phyloP scores from a whole-genome alignment of 2,888 invertebrate genomes.

The Tachina fera region DNA sequence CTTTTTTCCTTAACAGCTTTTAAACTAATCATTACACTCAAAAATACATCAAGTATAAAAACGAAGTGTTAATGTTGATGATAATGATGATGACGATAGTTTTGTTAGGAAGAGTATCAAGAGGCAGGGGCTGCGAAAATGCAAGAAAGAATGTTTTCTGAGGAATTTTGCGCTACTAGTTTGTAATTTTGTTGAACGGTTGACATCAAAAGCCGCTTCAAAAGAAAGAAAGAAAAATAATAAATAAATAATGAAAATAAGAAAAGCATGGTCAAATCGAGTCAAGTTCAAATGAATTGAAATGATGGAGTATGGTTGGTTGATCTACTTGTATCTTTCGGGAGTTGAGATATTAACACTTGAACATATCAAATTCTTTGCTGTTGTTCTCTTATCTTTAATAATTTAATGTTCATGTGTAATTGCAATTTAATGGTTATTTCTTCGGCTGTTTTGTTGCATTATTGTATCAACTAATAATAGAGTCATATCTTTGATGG shows the following conservation, averaged over 20 bases:
- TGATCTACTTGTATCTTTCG: conserved; percentile 5
- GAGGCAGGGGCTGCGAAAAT: not conserved
- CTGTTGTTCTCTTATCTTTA: conserved; percentile 4
- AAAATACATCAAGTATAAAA: conserved; percentile 50
- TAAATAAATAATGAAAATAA: not conserved
- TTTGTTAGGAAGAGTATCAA: conserved; percentile 32
- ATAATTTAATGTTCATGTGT: conserved; percentile 53
- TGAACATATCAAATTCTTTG: conserved; percentile 79
- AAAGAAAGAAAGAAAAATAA: not conserved
- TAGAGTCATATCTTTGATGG: conserved; percentile 60
- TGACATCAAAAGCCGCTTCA: conserved; percentile 64
- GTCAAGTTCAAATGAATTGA: conserved; percentile 38
- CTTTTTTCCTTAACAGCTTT: conserved; percentile 47
- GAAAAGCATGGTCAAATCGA: conserved; percentile 35
- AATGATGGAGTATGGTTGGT: conserved; percentile 36
- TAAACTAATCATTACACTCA: conserved; percentile 66
- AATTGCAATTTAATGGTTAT: conserved; percentile 65
- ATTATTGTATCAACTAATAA: conserved; percentile 36
- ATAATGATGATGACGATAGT: conserved; percentile 61
- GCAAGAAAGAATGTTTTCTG: conserved; percentile 34
- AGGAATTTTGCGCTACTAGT: conserved; percentile 64
- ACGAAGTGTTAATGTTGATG: conserved; percentile 66
- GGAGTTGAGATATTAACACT: conserved; percentile 79
- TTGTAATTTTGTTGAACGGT: conserved; percentile 62
- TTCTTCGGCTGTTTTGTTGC: conserved; percentile 13